Evolutionary conservation across 2,113 vertebrate genomes (phyloP).

Genomic region (Phrynosoma platyrhinos): DNA sequence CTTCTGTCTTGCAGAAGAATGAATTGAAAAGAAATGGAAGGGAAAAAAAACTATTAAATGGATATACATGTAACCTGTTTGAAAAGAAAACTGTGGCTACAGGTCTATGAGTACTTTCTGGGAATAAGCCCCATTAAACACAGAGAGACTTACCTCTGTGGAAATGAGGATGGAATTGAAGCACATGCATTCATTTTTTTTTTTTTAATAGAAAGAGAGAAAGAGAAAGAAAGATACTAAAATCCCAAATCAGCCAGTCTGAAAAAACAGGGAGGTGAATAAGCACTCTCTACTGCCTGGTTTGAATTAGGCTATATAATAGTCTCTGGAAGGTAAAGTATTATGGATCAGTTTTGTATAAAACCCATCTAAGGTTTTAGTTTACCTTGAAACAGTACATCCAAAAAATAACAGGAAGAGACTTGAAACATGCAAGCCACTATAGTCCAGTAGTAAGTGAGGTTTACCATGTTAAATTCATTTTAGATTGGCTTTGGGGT

Average conservation of each 20-base stretch:
- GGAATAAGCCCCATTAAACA: background rate
- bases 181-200: background rate
- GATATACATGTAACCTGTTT: conserved; percentile 19
- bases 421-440: conserved; percentile 43
- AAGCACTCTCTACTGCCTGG: no score
- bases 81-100: background rate
- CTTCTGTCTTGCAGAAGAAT: conserved; percentile 27
- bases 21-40: conserved; percentile 17
- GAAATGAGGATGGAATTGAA: background rate
- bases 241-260: background rate
- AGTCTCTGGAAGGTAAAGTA: conserved; percentile 29
- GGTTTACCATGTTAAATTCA: conserved; percentile 60
- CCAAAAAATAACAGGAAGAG: conserved; percentile 31
- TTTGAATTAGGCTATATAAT: conserved; percentile 30
- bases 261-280: background rate
- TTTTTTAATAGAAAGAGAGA: background rate
- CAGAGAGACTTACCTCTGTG: background rate
- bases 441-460: conserved; percentile 26
- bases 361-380: conserved; percentile 2
- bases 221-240: background rate
- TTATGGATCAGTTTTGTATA: conserved; percentile 20
- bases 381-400: conserved; percentile 37
- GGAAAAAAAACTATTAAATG: background rate
- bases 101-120: background rate
- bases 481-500: conserved; percentile 71